A percentile compares a stretch with the other conserved stretches of the same genome.
Conservation (phyloP, 2,888 invertebrate species). For the Euspilapteryx auroguttella region DNA sequence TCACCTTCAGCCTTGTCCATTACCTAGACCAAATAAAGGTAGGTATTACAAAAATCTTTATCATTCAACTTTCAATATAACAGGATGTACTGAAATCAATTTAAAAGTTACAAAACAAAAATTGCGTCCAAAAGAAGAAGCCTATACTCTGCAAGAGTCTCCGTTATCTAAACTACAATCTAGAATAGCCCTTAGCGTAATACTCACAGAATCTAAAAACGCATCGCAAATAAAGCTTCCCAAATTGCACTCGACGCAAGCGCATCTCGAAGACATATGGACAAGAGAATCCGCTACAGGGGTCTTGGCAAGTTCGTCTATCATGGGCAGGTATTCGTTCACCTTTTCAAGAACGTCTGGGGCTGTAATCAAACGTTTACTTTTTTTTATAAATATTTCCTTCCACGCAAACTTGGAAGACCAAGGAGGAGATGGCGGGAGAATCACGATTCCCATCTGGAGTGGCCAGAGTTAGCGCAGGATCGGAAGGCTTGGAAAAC, state of each 20-base stretch:
- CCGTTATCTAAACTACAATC: background rate
- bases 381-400: background rate
- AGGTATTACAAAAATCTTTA: background rate
- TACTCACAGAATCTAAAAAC: slow-evolving; percentile 64
- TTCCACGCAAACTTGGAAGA: background rate
- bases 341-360: slow-evolving; percentile 60
- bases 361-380: slow-evolving; percentile 14
- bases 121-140: too few species aligned
- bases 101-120: too few species aligned
- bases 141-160: too few species aligned
- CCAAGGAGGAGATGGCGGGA: too few species aligned
- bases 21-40: slow-evolving; percentile 26
- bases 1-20: slow-evolving; percentile 35
- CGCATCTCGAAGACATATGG: slow-evolving; percentile 56
- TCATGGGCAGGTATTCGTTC: slow-evolving; percentile 57
- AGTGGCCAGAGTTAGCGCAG: too few species aligned
- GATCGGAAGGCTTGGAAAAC: too few species aligned
- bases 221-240: slow-evolving; percentile 76
- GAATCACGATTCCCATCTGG: background rate
- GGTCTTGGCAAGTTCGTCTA: slow-evolving; percentile 54
- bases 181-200: background rate
- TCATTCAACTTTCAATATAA: slow-evolving; percentile 1
- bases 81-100: too few species aligned
- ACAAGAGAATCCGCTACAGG: slow-evolving; percentile 65
- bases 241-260: slow-evolving; percentile 69